Percentiles rank a stretch among this genome's conserved stretches.
Evolutionary conservation across 2,888 invertebrate genomes (phyloP).

Genomic region (Drosophila infuscata): DNA sequence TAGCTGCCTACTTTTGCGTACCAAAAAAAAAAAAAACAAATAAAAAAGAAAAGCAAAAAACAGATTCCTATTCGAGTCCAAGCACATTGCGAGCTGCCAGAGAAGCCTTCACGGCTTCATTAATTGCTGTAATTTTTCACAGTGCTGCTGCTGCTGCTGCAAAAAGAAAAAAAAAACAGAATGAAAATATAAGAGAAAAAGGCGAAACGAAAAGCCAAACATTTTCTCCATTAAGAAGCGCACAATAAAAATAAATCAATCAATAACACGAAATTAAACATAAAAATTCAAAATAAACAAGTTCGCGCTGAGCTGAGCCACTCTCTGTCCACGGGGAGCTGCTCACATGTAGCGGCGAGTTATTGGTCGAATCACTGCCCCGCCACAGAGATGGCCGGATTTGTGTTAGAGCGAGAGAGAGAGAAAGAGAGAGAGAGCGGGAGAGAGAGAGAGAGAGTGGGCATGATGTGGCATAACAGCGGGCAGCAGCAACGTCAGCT

Average conservation of each 20-base stretch:
- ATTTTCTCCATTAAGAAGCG: constrained; percentile 70
- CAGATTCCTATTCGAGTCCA: constrained; percentile 20
- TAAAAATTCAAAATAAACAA: constrained; percentile 70
- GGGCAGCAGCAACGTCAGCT: constrained; percentile 57
- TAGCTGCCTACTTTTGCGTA: constrained; percentile 17
- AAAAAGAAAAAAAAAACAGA: constrained; percentile 23
- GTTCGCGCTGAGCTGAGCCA: constrained; percentile 50
- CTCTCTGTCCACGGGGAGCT: constrained; percentile 45
- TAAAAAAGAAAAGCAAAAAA: neutral
- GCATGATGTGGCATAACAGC: constrained; percentile 54
- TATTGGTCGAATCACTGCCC: constrained; percentile 47
- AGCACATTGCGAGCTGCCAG: constrained; percentile 25
- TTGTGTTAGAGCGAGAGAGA: neutral
- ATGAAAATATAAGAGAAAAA: neutral
- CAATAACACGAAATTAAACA: constrained; percentile 78
- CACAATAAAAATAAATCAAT: constrained; percentile 82
- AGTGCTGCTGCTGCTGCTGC: constrained; percentile 18
- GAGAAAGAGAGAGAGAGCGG: constrained; percentile 24
- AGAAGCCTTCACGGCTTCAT: constrained; percentile 55
- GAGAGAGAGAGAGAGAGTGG: constrained; percentile 4
- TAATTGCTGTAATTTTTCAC: constrained; percentile 74
- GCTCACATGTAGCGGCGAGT: constrained; percentile 54
- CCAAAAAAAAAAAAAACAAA: neutral
- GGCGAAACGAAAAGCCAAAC: constrained; percentile 42
- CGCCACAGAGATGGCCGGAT: constrained; percentile 23